These are phyloP conservation scores for Cyprinodon variegatus DNA, from an alignment of 2,113 vertebrate species.

Conservation along the genomic window DNA sequence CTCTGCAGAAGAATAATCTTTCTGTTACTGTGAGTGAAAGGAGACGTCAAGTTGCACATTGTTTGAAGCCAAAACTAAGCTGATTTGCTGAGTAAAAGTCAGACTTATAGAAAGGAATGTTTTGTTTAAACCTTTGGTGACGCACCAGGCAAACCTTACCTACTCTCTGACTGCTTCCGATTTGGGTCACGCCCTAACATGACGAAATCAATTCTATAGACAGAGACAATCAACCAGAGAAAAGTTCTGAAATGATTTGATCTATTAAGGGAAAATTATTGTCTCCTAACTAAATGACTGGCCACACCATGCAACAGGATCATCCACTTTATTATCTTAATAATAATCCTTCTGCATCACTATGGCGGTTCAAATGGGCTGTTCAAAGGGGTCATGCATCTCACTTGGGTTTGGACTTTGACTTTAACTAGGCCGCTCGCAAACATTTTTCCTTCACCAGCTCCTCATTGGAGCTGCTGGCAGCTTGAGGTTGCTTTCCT, in stretches of 20 bases:
- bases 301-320: neutral
- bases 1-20: conserved; percentile 72
- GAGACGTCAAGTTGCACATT: conserved; percentile 30
- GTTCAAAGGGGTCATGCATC: neutral
- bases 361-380: no score
- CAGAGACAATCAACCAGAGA: no score
- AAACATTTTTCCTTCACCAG: neutral
- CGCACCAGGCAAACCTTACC: neutral
- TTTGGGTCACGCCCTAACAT: neutral
- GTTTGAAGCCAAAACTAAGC: neutral
- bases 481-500: neutral
- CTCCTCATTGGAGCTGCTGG: neutral
- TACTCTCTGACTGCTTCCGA: neutral
- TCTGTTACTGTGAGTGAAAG: conserved; percentile 56
- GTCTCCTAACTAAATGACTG: neutral
- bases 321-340: no score
- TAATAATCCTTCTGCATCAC: no score
- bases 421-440: neutral
- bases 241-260: no score
- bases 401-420: neutral
- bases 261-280: neutral
- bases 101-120: neutral
- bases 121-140: neutral
- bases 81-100: neutral
- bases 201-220: neutral